These are phyloP conservation scores for Mesodorylaimus sp. DNA, from an alignment of 2,888 invertebrate species.

Conservation along the genomic window DNA sequence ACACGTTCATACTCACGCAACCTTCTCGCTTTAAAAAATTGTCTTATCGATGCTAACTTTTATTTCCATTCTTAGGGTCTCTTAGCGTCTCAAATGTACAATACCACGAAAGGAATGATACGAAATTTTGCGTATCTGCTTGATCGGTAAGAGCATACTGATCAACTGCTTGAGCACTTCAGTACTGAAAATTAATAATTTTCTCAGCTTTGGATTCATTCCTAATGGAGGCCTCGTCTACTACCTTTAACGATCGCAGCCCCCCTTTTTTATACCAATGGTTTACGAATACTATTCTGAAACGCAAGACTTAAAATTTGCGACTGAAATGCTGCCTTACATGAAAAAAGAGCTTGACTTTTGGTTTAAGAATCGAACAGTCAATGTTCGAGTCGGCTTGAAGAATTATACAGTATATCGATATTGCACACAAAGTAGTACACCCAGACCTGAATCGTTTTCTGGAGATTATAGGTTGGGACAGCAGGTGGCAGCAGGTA, in stretches of 20 bases:
- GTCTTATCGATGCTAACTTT: too few relatives aligned
- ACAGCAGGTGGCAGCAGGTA: constrained; percentile 7
- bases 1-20: too few relatives aligned
- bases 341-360: constrained; percentile 38
- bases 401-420: too few relatives aligned
- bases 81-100: constrained; percentile 60
- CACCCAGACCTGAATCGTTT: constrained; percentile 77
- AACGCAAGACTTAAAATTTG: constrained; percentile 41
- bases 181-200: too few relatives aligned
- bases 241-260: constrained; percentile 39
- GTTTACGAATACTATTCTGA: constrained; percentile 51
- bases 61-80: too few relatives aligned
- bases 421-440: constrained; percentile 45
- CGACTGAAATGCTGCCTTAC: not conserved
- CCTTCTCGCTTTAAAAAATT: too few relatives aligned
- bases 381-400: too few relatives aligned
- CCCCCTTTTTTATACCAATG: constrained; percentile 43
- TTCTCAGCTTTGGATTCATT: constrained; percentile 34
- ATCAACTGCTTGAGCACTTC: not conserved
- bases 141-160: constrained; percentile 43
- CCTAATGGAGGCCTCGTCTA: constrained; percentile 75
- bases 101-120: constrained; percentile 61
- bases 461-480: constrained; percentile 31
- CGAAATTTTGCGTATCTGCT: constrained; percentile 65
- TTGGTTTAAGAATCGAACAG: constrained; percentile 27